Evolutionary conservation across 2,113 vertebrate species (phyloP).

Genomic region (Odocoileus hemionus): DNA sequence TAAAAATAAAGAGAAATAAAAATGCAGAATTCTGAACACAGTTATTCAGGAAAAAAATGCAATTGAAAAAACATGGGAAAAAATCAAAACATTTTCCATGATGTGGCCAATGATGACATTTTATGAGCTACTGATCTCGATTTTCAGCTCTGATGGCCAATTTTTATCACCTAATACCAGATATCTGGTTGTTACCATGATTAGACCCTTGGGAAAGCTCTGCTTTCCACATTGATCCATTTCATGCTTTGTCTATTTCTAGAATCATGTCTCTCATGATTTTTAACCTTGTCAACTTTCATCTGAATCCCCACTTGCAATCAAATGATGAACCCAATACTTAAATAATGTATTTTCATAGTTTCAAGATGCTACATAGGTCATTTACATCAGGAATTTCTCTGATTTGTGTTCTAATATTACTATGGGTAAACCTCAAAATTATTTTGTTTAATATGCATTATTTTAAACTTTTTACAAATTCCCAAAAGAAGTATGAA

Average conservation of each 20-base stretch:
- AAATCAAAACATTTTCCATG: background rate
- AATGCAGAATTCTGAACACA: background rate
- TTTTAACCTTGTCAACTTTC: slow-evolving; percentile 30
- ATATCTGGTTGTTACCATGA: background rate
- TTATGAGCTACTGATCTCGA: background rate
- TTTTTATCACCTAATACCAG: background rate
- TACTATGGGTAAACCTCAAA: background rate
- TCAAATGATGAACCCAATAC: background rate
- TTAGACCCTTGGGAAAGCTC: background rate
- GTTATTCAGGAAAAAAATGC: background rate
- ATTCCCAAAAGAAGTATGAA: background rate
- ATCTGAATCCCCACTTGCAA: slow-evolving; percentile 10
- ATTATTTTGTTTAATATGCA: background rate
- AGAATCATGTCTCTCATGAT: slow-evolving; percentile 9
- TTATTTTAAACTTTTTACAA: background rate
- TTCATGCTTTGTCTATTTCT: slow-evolving; percentile 45
- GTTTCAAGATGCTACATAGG: background rate
- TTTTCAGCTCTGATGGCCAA: slow-evolving; percentile 10
- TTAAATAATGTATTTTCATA: background rate
- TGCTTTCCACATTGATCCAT: background rate
- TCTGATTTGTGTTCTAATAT: background rate
- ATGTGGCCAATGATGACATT: background rate
- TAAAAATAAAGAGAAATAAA: background rate
- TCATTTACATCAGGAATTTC: background rate
- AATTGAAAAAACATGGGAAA: background rate